Percentiles rank a stretch among this genome's conserved stretches.
These are phyloP conservation scores for Pseudonaja textilis DNA, from an alignment of 2,113 vertebrate genomes.

Conservation along the genomic window DNA sequence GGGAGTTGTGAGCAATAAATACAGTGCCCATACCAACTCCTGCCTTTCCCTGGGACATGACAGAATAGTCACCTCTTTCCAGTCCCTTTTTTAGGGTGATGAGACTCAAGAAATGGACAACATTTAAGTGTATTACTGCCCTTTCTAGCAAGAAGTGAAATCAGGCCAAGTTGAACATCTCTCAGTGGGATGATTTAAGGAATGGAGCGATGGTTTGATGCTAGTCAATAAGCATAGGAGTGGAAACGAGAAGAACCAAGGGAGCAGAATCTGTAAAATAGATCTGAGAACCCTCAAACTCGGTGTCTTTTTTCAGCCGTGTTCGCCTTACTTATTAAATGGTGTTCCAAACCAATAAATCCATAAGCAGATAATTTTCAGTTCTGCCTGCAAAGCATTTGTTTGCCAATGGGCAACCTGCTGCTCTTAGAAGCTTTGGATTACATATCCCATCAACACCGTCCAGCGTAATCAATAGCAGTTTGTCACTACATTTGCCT, in stretches of 20 bases:
- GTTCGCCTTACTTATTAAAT: neutral
- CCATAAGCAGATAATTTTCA: neutral
- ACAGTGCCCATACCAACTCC: neutral
- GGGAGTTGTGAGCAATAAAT: neutral
- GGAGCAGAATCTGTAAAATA: neutral
- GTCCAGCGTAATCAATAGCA: neutral
- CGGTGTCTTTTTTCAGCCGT: no score
- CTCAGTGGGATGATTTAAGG: neutral
- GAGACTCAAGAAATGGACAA: neutral
- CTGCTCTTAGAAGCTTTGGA: neutral
- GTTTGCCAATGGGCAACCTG: neutral
- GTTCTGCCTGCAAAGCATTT: neutral
- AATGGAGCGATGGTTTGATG: neutral
- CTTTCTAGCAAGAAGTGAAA: neutral
- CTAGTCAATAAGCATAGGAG: conserved; percentile 1
- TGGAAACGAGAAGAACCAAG: neutral
- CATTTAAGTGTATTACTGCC: neutral
- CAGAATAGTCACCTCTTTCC: conserved; percentile 8
- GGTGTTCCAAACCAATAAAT: neutral
- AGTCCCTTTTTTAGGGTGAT: neutral
- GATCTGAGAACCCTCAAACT: neutral
- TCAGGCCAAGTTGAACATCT: neutral
- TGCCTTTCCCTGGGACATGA: neutral
- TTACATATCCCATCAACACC: neutral
- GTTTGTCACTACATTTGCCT: neutral